Base-by-base conservation (phyloP, 2,797 vertebrate genomes). In the Phrynocephalus vlangalii region DNA sequence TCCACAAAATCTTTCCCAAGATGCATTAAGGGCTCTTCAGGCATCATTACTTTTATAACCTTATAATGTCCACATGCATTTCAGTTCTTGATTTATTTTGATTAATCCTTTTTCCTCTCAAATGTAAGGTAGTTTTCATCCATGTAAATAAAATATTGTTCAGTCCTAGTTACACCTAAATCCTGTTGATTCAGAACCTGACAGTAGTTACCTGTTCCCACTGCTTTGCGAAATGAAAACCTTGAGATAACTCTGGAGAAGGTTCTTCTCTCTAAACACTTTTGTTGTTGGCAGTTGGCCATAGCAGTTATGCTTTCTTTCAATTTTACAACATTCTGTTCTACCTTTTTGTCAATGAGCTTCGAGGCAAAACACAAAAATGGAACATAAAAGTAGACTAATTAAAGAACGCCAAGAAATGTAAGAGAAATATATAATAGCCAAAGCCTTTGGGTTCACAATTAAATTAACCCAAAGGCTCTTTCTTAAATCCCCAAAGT, bases 191-290 rank as follows among this genome's bases (percentile, higher is more conserved):
- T 9, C 26, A n/a, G 30, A 24, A 56, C 75, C 20, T 13, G 44
- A 30, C 16, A 67, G 10, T 18, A 56, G 66, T 15, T 73, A 28
- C 73, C 30, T 28, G 6, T 85, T 50, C 60, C 18, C 20, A n/a
- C 70, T 63, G 52, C 85, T 83, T 81, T 75, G 60, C 83, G 80
- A 67, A 79, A 16, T 33, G 11, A 68, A 67, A 84, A 72, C 5
- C 2, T 80, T 84, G 38, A n/a, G 20, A 38, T 84, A 79, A 20
- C 1, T 50, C 63, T 50, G 9, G 7, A 50, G 38, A 84, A 84
- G 30, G 20, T 10, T n/a, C 73, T 79, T 44, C 26, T 78, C 22
- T 30, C 20, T 50, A 11, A 48, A 63, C 26, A 30, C 44, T 44
- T 85, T 56, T 33, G 50, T 63, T 89, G 48, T 67, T 68, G 20